Evolutionary conservation across 2,113 vertebrate species (phyloP).

Genomic region (Columba janthina): DNA sequence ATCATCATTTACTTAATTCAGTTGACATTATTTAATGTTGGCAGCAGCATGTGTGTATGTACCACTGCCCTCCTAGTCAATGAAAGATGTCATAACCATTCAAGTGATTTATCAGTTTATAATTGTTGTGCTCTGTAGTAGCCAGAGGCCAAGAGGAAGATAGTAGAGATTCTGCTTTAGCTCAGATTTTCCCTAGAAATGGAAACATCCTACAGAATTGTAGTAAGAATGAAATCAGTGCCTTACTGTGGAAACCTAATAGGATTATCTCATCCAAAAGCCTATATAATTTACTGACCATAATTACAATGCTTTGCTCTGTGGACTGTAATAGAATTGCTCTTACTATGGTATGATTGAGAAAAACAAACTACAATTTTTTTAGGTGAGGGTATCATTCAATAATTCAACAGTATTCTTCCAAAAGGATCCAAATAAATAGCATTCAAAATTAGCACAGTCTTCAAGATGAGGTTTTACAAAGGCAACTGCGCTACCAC

Average conservation of each 20-base stretch:
- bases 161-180: slow-evolving; percentile 41
- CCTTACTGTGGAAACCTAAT: not conserved
- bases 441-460: not conserved
- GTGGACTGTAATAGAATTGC: not conserved
- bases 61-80: slow-evolving; percentile 41
- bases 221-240: slow-evolving; percentile 19
- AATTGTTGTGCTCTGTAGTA: slow-evolving; percentile 22
- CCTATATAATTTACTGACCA: slow-evolving; percentile 21
- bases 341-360: not conserved
- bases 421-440: not conserved
- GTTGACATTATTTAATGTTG: slow-evolving; percentile 52
- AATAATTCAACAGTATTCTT: not conserved
- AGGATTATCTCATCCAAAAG: slow-evolving; percentile 11
- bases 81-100: slow-evolving; percentile 52
- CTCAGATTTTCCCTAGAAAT: slow-evolving; percentile 22
- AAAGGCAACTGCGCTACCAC: not conserved
- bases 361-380: not conserved
- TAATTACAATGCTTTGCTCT: slow-evolving; percentile 5
- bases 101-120: slow-evolving; percentile 59
- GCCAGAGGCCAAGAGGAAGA: slow-evolving; percentile 40
- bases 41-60: slow-evolving; percentile 30
- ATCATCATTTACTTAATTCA: slow-evolving; percentile 46
- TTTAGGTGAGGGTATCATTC: not conserved
- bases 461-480: not conserved
- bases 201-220: not conserved